Base-by-base conservation (phyloP, 2,797 vertebrate species). In the Dallia pectoralis region DNA sequence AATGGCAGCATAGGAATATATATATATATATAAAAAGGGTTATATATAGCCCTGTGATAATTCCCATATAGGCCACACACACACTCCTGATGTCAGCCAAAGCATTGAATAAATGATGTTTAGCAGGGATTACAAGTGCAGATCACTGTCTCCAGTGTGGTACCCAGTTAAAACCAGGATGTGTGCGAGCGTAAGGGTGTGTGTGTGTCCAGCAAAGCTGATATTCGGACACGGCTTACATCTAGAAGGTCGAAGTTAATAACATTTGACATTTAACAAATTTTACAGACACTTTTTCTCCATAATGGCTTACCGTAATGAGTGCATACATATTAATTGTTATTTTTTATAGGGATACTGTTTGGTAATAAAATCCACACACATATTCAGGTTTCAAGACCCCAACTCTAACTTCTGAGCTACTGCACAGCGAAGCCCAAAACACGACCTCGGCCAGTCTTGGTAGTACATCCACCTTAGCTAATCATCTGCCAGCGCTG, bases 81-180 rank as follows among this genome's bases (percentile, higher is more conserved):
- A 73, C 65, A 73, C 72, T 67, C n/a, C 61, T 77, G 81, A 85
- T 88, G 84, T 88, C 82, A 86, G 86, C 82, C 80, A 79, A 79
- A 71, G 79, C 85, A 77, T 80, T 93, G 85, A 92, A 93, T 91
- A 91, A 92, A 91, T 92, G 78, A 92, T 90, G 88, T 79, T 87
- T 79, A 77, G 81, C 76, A 80, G 80, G 86, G 85, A 91, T 90
- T 87, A 90, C 86, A 76, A 48, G 73, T 74, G 77, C 78, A 77
- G 78, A 67, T 75, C 59, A 84, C 73, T 87, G 81, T 72, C 69
- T 78, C 76, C 73, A 77, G 73, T 74, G 72, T 67, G 62, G 68
- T 1, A 25, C 30, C 48, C 22, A 8, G 73, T 74, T 81, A 77
- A 76, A 76, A 73, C 72, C 75, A 79, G 15, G 53, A 49, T 79